Evolutionary conservation across 2,797 vertebrate species (phyloP).

Genomic region (Anolis apletophallus): DNA sequence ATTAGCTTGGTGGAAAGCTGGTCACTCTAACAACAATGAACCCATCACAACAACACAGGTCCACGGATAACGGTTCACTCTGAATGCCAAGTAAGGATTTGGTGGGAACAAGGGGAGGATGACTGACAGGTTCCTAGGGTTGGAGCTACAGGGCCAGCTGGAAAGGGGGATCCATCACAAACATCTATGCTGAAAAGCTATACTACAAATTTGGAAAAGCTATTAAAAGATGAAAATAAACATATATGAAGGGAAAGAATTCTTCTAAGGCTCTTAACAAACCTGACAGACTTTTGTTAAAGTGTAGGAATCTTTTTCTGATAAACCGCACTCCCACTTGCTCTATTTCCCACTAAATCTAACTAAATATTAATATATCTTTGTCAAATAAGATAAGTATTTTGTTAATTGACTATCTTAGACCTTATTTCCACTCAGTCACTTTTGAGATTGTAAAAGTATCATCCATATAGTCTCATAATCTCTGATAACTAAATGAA

Average conservation of each 20-base stretch:
- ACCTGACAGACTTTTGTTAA: background rate
- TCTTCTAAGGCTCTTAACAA: background rate
- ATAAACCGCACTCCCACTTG: constrained; percentile 13
- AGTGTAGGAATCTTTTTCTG: fast-evolving
- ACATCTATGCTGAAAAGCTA: background rate
- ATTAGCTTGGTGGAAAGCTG: too few relatives aligned
- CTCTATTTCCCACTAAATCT: background rate
- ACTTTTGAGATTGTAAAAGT: too few relatives aligned
- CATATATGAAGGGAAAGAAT: background rate
- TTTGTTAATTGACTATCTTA: constrained; percentile 21
- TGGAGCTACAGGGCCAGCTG: too few relatives aligned
- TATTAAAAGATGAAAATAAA: constrained; percentile 9
- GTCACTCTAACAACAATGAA: too few relatives aligned
- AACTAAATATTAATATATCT: constrained; percentile 16
- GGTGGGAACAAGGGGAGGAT: too few relatives aligned
- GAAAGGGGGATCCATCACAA: too few relatives aligned
- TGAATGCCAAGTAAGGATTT: too few relatives aligned
- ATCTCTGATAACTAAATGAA: background rate
- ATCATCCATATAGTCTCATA: background rate
- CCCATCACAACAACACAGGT: too few relatives aligned
- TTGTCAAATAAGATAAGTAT: background rate
- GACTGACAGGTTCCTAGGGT: too few relatives aligned
- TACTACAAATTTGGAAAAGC: background rate
- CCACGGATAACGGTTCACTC: too few relatives aligned
- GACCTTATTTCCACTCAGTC: background rate